Evolutionary conservation across 2,113 vertebrate genomes (phyloP), one percentile per base, ranked within the genome.

Genomic region (Delphinapterus leucas): DNA sequence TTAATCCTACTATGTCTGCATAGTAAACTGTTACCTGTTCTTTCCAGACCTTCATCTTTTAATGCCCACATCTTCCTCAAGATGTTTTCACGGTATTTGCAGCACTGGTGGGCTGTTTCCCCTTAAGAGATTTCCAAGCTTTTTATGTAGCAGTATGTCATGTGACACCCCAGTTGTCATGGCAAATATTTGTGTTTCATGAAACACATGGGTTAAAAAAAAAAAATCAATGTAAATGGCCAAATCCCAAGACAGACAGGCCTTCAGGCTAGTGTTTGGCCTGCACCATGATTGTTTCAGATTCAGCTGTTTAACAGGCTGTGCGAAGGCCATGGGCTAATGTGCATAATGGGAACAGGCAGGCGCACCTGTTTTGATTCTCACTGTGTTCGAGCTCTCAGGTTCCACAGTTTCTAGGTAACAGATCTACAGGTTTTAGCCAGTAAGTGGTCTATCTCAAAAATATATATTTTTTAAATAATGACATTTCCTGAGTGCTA

Each of bases 171-270:
- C 93, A 92, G 96, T 98, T 97, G 96, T 97, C 96, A 97, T 97
- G 96, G 97, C 96, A 98, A 97, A 98, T 98, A 98, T 98, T 98
- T 98, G 97, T 93, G 95, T 98, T 98, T 97, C 88, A 36, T 82
- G 92, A 95, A 96, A 98, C 97, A 96, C 84, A 76, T 94, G 95
- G 23, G 93, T 84, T 3, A 79, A 94, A 96, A 97, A 97, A 97
- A 97, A 93, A 97, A 97, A 97, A 92, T 92, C 95, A 63, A 55
- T 96, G 96, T 96, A 97, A 98, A 98, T 96, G 95, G 96, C 96
- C 84, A 94, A 95, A 95, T 96, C 98, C 97, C 97, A 94, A 98
- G 95, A 92, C 89, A 97, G 96, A 85, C 87, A 96, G 83, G 96
- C 96, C 97, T 97, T 73, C 87, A 28, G 97, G 98, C 97, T 5